These are phyloP conservation scores for Orthonevra nobilis DNA, from an alignment of 2,888 invertebrate species.

Conservation along the genomic window DNA sequence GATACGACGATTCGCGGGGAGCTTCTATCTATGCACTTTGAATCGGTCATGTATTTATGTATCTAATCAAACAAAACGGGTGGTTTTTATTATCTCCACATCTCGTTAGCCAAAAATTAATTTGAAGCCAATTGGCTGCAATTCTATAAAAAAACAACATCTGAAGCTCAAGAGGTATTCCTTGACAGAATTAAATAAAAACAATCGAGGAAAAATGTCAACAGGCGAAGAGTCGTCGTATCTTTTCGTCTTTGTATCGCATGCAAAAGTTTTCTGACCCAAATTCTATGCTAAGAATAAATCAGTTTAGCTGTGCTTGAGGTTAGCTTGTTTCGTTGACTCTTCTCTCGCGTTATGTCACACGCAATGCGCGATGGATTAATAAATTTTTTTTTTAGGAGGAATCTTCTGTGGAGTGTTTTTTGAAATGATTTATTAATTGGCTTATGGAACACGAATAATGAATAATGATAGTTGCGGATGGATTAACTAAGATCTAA, in stretches of 20 bases:
- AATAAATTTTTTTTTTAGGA: too few species aligned
- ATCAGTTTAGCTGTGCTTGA: constrained; percentile 43
- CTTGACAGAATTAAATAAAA: too few species aligned
- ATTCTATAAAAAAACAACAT: too few species aligned
- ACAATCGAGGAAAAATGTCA: constrained; percentile 35
- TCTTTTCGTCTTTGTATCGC: constrained; percentile 38
- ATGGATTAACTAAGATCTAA: not conserved
- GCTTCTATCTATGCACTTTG: too few species aligned
- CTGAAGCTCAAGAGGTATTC: too few species aligned
- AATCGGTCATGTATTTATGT: not conserved
- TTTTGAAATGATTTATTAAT: constrained; percentile 26
- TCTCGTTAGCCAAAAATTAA: constrained; percentile 45
- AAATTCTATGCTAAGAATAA: constrained; percentile 69
- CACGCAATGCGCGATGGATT: not conserved
- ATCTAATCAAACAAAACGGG: constrained; percentile 14
- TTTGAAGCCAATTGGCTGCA: constrained; percentile 47
- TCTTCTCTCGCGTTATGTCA: constrained; percentile 51
- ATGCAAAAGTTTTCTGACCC: constrained; percentile 66
- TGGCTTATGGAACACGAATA: not conserved
- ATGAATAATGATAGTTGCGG: constrained; percentile 12
- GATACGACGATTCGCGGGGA: constrained; percentile 30
- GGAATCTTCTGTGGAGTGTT: not conserved
- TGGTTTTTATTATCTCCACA: constrained; percentile 27
- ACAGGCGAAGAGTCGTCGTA: constrained; percentile 18
- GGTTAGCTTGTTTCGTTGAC: constrained; percentile 45